Evolutionary conservation across 2,113 vertebrate species (phyloP).

Genomic region (Colossoma macropomum): DNA sequence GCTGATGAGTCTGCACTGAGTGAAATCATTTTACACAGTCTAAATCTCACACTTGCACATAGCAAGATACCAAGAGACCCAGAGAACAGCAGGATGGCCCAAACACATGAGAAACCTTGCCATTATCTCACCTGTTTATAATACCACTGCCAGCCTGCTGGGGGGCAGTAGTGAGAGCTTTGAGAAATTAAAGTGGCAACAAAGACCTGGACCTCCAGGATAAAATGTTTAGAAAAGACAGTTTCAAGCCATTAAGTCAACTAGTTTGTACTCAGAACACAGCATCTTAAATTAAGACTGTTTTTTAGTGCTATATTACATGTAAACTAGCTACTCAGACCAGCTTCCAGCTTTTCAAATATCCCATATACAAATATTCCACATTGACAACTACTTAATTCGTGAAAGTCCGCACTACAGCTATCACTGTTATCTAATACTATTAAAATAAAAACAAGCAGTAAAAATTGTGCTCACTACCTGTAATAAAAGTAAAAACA

Average conservation of each 20-base stretch:
- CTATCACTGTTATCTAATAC: too few relatives aligned
- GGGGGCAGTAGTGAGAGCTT: slow-evolving; percentile 44
- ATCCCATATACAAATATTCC: too few relatives aligned
- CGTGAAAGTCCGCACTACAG: too few relatives aligned
- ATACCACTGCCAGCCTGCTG: slow-evolving; percentile 29
- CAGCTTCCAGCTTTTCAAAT: too few relatives aligned
- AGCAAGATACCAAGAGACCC: not conserved
- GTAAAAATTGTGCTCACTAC: too few relatives aligned
- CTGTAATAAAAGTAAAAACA: too few relatives aligned
- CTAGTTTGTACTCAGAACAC: not conserved
- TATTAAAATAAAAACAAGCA: too few relatives aligned
- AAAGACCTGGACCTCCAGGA: not conserved
- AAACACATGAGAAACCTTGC: not conserved
- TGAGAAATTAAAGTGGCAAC: too few relatives aligned
- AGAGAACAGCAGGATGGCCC: not conserved
- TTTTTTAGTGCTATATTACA: too few relatives aligned
- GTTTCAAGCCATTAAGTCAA: not conserved
- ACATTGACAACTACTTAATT: too few relatives aligned
- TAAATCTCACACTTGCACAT: not conserved
- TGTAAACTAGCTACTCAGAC: too few relatives aligned
- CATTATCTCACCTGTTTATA: not conserved
- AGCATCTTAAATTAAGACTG: not conserved
- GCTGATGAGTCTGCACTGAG: not conserved
- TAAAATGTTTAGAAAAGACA: not conserved
- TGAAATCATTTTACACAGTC: not conserved